These are phyloP conservation scores for Drosophila bifasciata DNA, from an alignment of 1,140 invertebrate species.

Conservation along the genomic window DNA sequence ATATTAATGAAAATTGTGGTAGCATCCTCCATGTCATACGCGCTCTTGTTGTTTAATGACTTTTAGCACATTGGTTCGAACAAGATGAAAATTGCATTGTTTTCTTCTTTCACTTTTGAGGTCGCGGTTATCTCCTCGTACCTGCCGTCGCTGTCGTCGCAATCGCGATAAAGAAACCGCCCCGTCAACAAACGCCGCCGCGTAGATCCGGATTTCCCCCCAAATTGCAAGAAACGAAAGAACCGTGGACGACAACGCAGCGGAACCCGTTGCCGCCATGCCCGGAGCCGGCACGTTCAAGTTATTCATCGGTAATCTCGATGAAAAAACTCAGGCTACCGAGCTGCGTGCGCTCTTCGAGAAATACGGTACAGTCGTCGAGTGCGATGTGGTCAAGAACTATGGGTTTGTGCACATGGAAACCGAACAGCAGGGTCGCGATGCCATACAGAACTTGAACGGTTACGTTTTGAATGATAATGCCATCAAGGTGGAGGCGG, in stretches of 20 bases:
- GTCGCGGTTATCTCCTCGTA: constrained; percentile 22
- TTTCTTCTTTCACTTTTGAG: constrained; percentile 48
- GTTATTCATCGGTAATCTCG: constrained; percentile 97
- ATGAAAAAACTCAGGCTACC: constrained; percentile 93
- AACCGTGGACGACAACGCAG: constrained; percentile 79
- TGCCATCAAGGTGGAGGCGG: constrained; percentile 95
- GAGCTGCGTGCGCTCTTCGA: constrained; percentile 96
- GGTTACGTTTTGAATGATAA: constrained; percentile 93
- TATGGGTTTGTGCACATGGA: constrained; percentile 99
- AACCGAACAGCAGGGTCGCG: constrained; percentile 94
- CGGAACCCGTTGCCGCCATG: constrained; percentile 85
- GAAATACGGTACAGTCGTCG: constrained; percentile 97
- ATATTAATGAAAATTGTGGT: not conserved
- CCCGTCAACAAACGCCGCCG: constrained; percentile 39
- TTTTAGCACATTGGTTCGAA: too few relatives aligned
- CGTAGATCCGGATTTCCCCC: constrained; percentile 43
- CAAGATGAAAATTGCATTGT: constrained; percentile 44
- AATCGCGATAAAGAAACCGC: constrained; percentile 6
- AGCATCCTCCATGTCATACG: too few relatives aligned
- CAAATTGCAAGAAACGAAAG: constrained; percentile 49
- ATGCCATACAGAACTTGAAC: constrained; percentile 96
- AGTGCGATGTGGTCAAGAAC: constrained; percentile 98
- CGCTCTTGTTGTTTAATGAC: too few relatives aligned
- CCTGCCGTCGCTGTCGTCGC: constrained; percentile 29
- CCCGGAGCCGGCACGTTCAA: constrained; percentile 96